Base-by-base conservation (phyloP, 2,888 invertebrate species). In the Latheticus oryzae region DNA sequence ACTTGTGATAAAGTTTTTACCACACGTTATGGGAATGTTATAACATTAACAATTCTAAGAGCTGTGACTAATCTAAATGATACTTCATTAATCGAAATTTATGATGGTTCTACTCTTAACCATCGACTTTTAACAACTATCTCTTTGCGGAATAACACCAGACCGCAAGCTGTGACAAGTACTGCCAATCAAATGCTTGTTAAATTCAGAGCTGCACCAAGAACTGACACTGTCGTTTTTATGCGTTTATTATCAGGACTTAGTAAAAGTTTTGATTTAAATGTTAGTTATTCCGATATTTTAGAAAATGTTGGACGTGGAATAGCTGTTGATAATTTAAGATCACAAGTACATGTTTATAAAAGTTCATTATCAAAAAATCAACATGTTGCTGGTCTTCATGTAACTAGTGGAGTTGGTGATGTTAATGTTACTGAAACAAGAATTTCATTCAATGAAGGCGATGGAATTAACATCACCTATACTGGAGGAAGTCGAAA, bases 381-480 rank as follows among this genome's bases (percentile, higher is more conserved):
- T 74, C 89, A 89, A 59, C 91, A 96, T 74, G 89, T 93, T 1
- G 95, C 95, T 1, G 97, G 97, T 3, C 83, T 98, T 2, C 93
- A 96, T 71, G 87, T 99, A 1, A 84, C 89, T 1, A 90, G 87
- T 67, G 99, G 98, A 1, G 95, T 92, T 0, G 95, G 95, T 1
- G 96, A 97, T 76, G 85, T 99, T 0, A 96, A 97, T 76, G 84
- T 99, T 1, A 97, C 97, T 11, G 88, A 91, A 68, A 94, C 95
- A 62, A 84, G 89, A 68, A 89, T 99, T 64, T 90, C 91, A 9
- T 90, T 93, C 67, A 99, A 99, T 76, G 85, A 88, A 72, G 96
- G 95, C 1, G 95, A 95, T 71, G 99, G 98, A 0, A 84, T 99
- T 5, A 99, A 99, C 76, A 89, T 99, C 5, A 96, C 97, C 0